Evolutionary conservation across 2,113 vertebrate genomes (phyloP), one percentile per base, ranked within the genome.

Genomic region (Dryoscopus gambensis): DNA sequence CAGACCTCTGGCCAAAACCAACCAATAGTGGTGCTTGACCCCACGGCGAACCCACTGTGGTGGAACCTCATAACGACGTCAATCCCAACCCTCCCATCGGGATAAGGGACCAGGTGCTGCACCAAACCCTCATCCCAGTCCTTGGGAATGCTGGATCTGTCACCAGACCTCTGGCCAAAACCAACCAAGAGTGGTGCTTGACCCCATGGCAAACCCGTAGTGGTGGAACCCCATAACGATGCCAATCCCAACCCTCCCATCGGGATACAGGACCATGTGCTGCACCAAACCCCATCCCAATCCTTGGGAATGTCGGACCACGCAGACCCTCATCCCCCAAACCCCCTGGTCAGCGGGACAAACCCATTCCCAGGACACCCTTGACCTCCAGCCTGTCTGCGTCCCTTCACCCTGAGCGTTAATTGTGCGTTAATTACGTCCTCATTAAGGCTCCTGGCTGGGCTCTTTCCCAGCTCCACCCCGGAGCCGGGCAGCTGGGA

Each of bases 331-430:
- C 40, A 11, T 5, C 27, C 40, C 27, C 50, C 12, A 2, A 5
- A 7, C 10, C 24, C 13, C 13, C 14, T 4, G 28, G 39, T 6
- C 62, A 64, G 39, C 1, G 5, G 74, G 44, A 25, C 39, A 37
- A 24, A 6, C 77, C 21, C 52, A 39, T 16, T 10, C 11, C 40
- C 50, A 46, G 50, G 33, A 33, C 81, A 27, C 39, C 18, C 40
- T 1, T 31, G 57, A 46, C 49, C 49, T 23, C 28, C 1, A 1
- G 49, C 7, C 12, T 7, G 3, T 19, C 57, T 11, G 0, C 6
- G 14, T 15, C 33, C 27, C 37, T 35, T 37, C 24, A 12, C 15
- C 33, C 6, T 1, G 15, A 23, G 19, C 4, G 0, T 46, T 85
- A 75, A 75, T 65, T 75, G 8, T 1, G 0, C 1, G 2, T 15